Evolutionary conservation across 1,140 invertebrate genomes (phyloP).

Genomic region (Armadillidium nasatum): DNA sequence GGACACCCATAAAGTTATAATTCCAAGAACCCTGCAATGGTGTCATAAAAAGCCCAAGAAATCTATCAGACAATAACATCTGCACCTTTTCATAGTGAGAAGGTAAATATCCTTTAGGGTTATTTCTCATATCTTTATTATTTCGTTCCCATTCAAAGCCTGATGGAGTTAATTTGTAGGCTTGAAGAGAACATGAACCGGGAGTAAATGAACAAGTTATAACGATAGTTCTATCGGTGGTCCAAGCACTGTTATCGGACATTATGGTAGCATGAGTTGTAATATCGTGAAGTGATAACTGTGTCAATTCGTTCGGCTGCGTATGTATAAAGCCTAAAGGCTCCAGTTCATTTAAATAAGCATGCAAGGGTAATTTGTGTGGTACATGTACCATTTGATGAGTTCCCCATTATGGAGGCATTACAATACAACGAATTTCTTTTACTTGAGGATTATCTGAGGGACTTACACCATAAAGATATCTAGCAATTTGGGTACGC

Average conservation of each 20-base stretch:
- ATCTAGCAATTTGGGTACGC: constrained; percentile 87
- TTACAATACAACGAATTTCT: constrained; percentile 95
- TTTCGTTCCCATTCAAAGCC: too few species aligned
- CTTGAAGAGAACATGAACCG: constrained; percentile 93
- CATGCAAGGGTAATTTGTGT: constrained; percentile 81
- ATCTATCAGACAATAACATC: too few species aligned
- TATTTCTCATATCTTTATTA: too few species aligned
- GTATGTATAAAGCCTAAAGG: constrained; percentile 99
- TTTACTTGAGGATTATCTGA: constrained; percentile 98
- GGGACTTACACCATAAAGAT: constrained; percentile 93
- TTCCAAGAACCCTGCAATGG: too few species aligned
- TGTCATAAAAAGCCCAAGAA: too few species aligned
- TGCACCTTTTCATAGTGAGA: too few species aligned
- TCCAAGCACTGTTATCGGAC: constrained; percentile 92
- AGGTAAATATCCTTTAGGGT: too few species aligned
- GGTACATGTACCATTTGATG: constrained; percentile 97
- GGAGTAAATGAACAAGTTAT: constrained; percentile 99
- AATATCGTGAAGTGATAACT: constrained; percentile 86
- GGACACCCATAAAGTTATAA: too few species aligned
- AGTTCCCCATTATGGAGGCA: constrained; percentile 98
- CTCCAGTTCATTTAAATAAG: constrained; percentile 91
- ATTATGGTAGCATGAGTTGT: constrained; percentile 64
- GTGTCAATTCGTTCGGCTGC: constrained; percentile 97
- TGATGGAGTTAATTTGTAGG: constrained; percentile 96
- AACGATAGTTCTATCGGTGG: constrained; percentile 98